Conservation (phyloP, 2,113 vertebrate species). For the Protomyctophum bolini region DNA sequence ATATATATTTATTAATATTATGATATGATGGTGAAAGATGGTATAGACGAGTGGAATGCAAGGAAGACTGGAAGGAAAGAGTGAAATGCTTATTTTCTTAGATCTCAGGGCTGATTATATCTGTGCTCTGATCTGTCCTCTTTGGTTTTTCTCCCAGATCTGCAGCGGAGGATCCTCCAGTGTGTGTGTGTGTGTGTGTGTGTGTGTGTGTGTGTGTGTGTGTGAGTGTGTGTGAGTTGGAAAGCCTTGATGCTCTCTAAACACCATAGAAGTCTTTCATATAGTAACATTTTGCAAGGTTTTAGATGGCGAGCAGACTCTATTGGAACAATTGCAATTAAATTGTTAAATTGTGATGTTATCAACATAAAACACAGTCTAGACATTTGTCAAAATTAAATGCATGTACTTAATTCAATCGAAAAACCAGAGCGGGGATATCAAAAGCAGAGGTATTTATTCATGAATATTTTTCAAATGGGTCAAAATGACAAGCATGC, state of each 20-base stretch:
- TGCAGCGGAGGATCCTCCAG: conserved; percentile 54
- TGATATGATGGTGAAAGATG: conserved; percentile 20
- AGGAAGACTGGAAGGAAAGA: conserved; percentile 53
- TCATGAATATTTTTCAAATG: too few relatives aligned
- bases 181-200: conserved; percentile 39
- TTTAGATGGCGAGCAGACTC: conserved; percentile 32
- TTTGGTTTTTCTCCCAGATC: conserved; percentile 63
- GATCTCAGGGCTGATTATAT: conserved; percentile 74
- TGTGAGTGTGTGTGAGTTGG: conserved; percentile 30
- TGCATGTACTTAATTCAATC: too few relatives aligned
- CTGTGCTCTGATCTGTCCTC: conserved; percentile 70
- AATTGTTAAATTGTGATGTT: too few relatives aligned
- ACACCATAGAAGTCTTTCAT: conserved; percentile 52
- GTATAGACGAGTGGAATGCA: conserved; percentile 57
- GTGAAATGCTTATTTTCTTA: conserved; percentile 61
- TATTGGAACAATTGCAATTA: background rate
- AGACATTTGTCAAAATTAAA: too few relatives aligned
- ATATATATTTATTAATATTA: background rate
- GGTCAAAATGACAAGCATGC: too few relatives aligned
- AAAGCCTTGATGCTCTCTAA: conserved; percentile 29
- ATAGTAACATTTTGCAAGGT: conserved; percentile 21
- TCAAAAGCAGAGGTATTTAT: too few relatives aligned
- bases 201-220: conserved; percentile 21
- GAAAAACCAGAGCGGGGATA: too few relatives aligned
- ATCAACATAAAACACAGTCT: too few relatives aligned